A percentile compares a stretch with the other conserved stretches of the same genome.
Conservation (phyloP, 1,140 invertebrate genomes). For the Caenorhabditis brenneri region DNA sequence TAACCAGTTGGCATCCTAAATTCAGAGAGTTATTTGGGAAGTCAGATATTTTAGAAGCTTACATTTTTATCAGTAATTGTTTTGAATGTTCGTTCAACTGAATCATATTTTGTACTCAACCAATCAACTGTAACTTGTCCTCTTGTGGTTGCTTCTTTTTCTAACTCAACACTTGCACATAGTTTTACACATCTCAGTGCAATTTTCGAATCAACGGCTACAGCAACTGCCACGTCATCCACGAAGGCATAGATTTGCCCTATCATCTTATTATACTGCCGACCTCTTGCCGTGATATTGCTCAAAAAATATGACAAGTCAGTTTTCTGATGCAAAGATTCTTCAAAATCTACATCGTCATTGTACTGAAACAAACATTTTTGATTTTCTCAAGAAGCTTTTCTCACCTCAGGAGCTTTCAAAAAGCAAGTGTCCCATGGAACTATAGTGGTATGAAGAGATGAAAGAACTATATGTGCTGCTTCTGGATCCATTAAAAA, state of each 20-base stretch:
- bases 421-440: constrained; percentile 17
- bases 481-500: constrained; percentile 26
- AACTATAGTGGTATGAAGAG: neutral
- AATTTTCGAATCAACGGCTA: neutral
- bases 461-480: constrained; percentile 2
- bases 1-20: constrained; percentile 22
- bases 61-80: neutral
- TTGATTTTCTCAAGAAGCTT: neutral
- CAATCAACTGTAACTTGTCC: neutral
- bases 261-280: neutral
- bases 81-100: neutral
- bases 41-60: neutral
- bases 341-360: constrained; percentile 11
- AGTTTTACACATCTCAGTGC: neutral
- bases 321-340: constrained; percentile 2
- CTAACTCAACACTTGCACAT: constrained; percentile 1
- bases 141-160: neutral
- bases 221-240: neutral
- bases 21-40: neutral
- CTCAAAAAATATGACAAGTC: neutral
- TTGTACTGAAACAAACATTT: neutral
- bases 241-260: neutral
- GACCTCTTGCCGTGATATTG: neutral
- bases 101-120: neutral
- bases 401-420: neutral